phyloP scores from a whole-genome alignment of 2,113 vertebrate genomes.

The Eulacestoma nigropectus region DNA sequence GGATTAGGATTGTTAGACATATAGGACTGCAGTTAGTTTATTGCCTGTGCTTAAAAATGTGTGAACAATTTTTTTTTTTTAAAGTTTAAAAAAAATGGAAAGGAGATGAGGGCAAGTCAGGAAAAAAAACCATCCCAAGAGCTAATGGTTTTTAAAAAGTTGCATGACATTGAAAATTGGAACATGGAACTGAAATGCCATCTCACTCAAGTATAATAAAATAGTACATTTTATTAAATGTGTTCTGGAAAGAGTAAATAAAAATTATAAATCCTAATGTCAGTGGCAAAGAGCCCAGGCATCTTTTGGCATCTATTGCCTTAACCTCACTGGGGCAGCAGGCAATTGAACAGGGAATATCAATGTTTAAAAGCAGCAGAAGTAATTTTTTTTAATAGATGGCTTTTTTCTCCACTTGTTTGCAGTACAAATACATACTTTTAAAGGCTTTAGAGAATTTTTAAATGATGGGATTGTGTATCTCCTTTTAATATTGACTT shows the following conservation, averaged over 20 bases:
- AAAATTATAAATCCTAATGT: neutral
- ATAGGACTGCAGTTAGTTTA: neutral
- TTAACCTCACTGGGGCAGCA: neutral
- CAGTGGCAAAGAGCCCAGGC: neutral
- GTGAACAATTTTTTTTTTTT: neutral
- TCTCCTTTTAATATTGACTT: neutral
- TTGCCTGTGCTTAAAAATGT: neutral
- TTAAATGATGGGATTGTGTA: neutral
- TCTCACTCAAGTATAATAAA: neutral
- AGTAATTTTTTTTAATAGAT: neutral
- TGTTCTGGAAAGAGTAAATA: conserved; percentile 1
- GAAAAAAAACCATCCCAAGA: neutral
- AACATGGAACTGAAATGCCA: neutral
- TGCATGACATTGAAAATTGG: neutral
- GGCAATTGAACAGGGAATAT: neutral
- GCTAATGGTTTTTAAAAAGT: neutral
- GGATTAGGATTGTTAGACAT: neutral
- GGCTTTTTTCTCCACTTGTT: neutral
- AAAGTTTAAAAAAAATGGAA: neutral
- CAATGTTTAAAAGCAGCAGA: neutral
- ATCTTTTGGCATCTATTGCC: neutral
- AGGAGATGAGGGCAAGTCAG: neutral
- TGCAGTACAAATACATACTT: neutral
- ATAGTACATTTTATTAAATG: neutral
- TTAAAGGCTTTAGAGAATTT: neutral